Conservation (phyloP, 2,888 invertebrate species). For the Cataglyphis albicans region DNA sequence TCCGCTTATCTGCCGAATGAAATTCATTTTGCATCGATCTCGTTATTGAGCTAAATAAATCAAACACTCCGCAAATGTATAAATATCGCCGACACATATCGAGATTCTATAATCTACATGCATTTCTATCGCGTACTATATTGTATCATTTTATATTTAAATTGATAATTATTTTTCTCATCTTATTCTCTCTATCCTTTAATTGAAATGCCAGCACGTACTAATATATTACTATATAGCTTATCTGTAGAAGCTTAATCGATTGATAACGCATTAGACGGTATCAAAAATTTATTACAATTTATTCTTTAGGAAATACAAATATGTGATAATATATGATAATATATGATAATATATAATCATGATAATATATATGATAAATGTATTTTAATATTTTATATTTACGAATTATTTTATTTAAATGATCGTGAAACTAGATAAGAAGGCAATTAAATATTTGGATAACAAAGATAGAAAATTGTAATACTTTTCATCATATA, state of each 20-base stretch:
- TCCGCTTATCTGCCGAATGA: slow-evolving; percentile 33
- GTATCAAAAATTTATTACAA: background rate
- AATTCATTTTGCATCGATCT: slow-evolving; percentile 42
- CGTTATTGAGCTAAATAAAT: slow-evolving; percentile 33
- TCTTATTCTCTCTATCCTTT: background rate
- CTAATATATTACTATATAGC: background rate
- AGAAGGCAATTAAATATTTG: background rate
- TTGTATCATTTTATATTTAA: background rate
- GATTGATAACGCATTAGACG: background rate
- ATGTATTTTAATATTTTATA: background rate
- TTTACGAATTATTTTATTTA: slow-evolving; percentile 9
- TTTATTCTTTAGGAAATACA: background rate
- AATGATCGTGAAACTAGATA: background rate
- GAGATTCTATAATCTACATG: background rate
- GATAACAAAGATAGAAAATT: background rate
- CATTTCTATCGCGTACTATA: background rate
- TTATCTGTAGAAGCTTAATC: background rate
- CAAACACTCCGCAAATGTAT: slow-evolving; percentile 1
- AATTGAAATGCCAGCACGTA: background rate
- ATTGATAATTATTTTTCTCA: slow-evolving; percentile 19
- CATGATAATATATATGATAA: no score
- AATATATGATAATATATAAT: no score
- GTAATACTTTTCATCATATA: background rate
- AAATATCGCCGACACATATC: background rate
- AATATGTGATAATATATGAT: background rate